Percentiles rank a stretch among this genome's conserved stretches.
Conservation (phyloP, 37 sponge, comb jelly and placozoan species). For the Hormiphora californensis region DNA sequence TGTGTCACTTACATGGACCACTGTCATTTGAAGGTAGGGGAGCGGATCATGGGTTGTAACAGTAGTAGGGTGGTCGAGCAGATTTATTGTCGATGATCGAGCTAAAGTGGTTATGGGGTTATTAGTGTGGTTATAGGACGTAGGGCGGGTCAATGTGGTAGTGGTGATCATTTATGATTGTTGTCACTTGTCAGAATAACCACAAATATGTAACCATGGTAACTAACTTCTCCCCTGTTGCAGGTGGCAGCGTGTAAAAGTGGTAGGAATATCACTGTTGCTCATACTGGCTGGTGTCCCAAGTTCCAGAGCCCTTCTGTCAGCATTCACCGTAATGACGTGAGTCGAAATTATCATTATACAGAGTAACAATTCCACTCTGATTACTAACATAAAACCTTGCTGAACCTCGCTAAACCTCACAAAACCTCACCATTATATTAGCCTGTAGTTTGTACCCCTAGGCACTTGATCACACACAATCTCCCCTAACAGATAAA, state of each 20-base stretch:
- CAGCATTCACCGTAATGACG: background rate
- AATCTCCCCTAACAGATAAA: background rate
- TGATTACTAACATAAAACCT: background rate
- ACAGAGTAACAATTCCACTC: background rate
- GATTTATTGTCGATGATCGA: too few relatives aligned
- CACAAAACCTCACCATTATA: background rate
- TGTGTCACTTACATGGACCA: conserved; percentile 24
- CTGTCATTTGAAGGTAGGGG: background rate
- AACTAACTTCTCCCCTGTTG: background rate
- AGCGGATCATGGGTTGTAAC: too few relatives aligned
- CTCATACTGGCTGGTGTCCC: background rate
- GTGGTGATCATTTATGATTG: too few relatives aligned
- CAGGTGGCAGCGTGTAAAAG: background rate
- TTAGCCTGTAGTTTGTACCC: background rate
- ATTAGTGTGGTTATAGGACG: too few relatives aligned
- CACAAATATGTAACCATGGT: too few relatives aligned
- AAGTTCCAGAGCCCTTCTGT: background rate
- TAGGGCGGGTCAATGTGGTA: too few relatives aligned
- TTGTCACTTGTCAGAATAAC: too few relatives aligned
- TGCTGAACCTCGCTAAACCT: background rate
- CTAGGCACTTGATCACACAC: background rate
- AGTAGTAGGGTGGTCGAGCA: too few relatives aligned
- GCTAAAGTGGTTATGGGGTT: too few relatives aligned
- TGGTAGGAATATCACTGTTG: background rate
- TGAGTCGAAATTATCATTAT: background rate